Conservation (phyloP, 2,888 invertebrate genomes). For the Hipparchia semele region DNA sequence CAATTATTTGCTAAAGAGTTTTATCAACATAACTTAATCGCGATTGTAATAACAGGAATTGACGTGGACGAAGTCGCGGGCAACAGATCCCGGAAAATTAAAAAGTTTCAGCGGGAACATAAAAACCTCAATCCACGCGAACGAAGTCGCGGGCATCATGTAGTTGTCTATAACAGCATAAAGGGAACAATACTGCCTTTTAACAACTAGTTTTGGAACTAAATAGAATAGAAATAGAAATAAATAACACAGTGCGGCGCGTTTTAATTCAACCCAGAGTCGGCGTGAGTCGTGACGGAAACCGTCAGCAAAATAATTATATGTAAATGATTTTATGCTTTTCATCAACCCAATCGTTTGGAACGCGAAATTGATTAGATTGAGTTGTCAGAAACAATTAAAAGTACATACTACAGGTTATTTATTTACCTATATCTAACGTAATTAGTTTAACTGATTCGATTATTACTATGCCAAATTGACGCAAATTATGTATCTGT, state of each 20-base stretch:
- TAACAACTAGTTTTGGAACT: slow-evolving; percentile 11
- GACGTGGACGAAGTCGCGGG: too few species aligned
- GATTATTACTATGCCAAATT: slow-evolving; percentile 17
- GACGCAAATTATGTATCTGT: background rate
- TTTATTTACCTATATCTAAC: background rate
- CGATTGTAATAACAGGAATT: too few species aligned
- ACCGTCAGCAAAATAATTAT: slow-evolving; percentile 35
- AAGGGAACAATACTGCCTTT: slow-evolving; percentile 5
- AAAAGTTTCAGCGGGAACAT: too few species aligned
- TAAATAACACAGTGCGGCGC: slow-evolving; percentile 21
- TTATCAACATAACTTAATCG: too few species aligned
- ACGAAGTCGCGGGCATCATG: too few species aligned
- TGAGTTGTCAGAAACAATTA: slow-evolving; percentile 22
- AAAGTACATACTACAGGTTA: slow-evolving; percentile 6
- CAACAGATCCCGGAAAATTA: too few species aligned
- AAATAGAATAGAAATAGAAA: slow-evolving; percentile 10
- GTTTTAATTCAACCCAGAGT: slow-evolving; percentile 25
- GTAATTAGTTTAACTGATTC: slow-evolving; percentile 6
- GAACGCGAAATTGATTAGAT: slow-evolving; percentile 30
- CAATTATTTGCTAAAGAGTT: too few species aligned
- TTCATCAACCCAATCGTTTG: slow-evolving; percentile 25
- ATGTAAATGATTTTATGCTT: slow-evolving; percentile 32
- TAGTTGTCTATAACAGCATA: background rate
- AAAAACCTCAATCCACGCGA: too few species aligned
- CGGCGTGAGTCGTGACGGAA: slow-evolving; percentile 24